Evolutionary conservation across 2,888 invertebrate species (phyloP).

Genomic region (Parnassius smintheus): DNA sequence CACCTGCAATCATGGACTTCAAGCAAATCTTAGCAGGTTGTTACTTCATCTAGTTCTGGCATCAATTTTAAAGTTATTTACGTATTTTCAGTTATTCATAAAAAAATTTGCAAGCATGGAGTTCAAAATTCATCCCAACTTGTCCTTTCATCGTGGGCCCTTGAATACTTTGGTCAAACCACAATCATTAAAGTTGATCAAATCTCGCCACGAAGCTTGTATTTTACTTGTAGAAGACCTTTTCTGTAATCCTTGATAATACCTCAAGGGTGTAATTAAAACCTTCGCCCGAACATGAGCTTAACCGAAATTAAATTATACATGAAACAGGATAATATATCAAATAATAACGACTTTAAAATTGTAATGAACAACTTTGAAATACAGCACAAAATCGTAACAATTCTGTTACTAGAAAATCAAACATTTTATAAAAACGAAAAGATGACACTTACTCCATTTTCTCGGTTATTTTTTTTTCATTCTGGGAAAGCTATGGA

Average conservation of each 20-base stretch:
- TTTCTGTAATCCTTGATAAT: slow-evolving; percentile 1
- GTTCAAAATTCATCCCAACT: background rate
- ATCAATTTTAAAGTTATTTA: no score
- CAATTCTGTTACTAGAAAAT: no score
- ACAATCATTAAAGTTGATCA: background rate
- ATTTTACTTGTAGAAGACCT: slow-evolving; percentile 4
- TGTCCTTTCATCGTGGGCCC: background rate
- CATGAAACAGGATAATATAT: slow-evolving; percentile 4
- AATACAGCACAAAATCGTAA: no score
- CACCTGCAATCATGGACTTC: no score
- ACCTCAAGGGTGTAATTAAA: slow-evolving; percentile 9
- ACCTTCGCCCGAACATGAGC: background rate
- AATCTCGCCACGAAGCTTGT: slow-evolving; percentile 2
- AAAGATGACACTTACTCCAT: no score
- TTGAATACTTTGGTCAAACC: slow-evolving; percentile 13
- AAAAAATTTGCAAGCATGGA: background rate
- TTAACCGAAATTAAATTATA: slow-evolving; percentile 2
- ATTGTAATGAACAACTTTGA: no score
- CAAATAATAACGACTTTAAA: background rate
- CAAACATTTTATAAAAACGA: no score
- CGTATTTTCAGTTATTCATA: no score
- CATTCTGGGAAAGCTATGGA: no score
- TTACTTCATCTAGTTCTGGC: no score
- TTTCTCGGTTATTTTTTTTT: no score
- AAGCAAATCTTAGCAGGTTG: no score